Evolutionary conservation across 2,888 invertebrate genomes (phyloP).

Genomic region (Ommatoiulus sabulosus): DNA sequence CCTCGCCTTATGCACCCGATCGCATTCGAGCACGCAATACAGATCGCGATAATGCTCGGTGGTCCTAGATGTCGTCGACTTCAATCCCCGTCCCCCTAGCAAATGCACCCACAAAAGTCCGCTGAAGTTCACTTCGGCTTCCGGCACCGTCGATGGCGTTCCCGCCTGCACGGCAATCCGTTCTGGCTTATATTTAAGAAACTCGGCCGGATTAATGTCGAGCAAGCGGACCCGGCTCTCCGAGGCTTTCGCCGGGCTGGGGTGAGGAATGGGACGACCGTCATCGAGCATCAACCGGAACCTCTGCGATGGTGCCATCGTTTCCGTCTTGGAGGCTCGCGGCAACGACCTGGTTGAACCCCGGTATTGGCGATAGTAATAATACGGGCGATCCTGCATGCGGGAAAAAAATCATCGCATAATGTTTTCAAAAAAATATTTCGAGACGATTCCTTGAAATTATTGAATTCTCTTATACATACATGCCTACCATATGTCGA

Average conservation of each 20-base stretch:
- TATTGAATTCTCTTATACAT: too few relatives aligned
- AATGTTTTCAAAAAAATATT: too few relatives aligned
- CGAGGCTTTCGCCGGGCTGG: conserved; percentile 62
- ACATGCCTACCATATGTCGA: too few relatives aligned
- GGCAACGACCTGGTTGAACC: conserved; percentile 68
- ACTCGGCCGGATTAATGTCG: conserved; percentile 92
- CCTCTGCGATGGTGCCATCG: conserved; percentile 75
- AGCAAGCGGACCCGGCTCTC: conserved; percentile 67
- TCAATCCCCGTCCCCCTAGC: conserved; percentile 85
- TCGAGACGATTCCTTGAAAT: too few relatives aligned
- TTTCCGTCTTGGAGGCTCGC: conserved; percentile 53
- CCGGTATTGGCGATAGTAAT: conserved; percentile 75
- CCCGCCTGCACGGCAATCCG: conserved; percentile 53
- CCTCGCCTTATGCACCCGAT: conserved; percentile 94
- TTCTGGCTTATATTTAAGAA: conserved; percentile 90
- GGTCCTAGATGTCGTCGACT: conserved; percentile 70
- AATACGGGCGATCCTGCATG: conserved; percentile 66
- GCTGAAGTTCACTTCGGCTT: conserved; percentile 75
- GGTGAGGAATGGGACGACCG: conserved; percentile 60
- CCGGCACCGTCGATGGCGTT: conserved; percentile 66
- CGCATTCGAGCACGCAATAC: conserved; percentile 98
- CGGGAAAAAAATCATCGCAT: not conserved
- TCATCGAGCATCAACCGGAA: conserved; percentile 83
- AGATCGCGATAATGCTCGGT: conserved; percentile 79
- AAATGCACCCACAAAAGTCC: conserved; percentile 93